Percentiles rank a stretch among this genome's conserved stretches.
Evolutionary conservation across 2,888 invertebrate genomes (phyloP).

Genomic region (Pristionchus japonicus): DNA sequence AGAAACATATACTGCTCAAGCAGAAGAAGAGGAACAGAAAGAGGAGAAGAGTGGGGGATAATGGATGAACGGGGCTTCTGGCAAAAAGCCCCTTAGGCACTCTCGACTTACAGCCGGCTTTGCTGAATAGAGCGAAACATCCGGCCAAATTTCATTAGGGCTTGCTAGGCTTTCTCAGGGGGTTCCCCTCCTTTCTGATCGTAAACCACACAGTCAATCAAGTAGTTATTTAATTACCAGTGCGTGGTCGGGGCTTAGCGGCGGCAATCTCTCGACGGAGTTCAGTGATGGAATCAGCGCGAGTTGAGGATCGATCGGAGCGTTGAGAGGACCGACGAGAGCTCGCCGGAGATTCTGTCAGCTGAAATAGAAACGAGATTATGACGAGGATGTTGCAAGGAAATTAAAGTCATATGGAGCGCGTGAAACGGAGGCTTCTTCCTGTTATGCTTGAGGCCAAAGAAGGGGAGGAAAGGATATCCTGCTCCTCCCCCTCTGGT

Average conservation of each 20-base stretch:
- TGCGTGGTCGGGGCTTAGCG: slow-evolving; percentile 2
- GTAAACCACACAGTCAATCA: too few species aligned
- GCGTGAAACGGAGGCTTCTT: neutral
- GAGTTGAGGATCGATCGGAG: neutral
- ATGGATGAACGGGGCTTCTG: neutral
- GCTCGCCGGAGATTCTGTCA: slow-evolving; percentile 16
- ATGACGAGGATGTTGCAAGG: neutral
- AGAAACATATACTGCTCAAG: slow-evolving; percentile 27
- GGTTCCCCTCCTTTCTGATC: neutral
- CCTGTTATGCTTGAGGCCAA: neutral
- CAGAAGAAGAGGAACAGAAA: neutral
- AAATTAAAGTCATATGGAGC: neutral
- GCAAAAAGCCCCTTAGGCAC: neutral
- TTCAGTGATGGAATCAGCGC: slow-evolving; percentile 8
- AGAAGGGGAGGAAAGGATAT: neutral
- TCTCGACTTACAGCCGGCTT: neutral
- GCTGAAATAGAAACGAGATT: slow-evolving; percentile 11
- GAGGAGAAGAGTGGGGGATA: neutral
- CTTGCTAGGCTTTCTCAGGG: too few species aligned
- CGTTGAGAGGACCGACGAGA: slow-evolving; percentile 1
- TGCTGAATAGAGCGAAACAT: neutral
- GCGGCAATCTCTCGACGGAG: neutral
- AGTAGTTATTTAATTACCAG: neutral
- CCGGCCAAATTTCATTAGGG: neutral
- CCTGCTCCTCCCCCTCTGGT: neutral